Percentiles rank a stretch among this genome's conserved stretches.
Conservation (phyloP, 1,140 invertebrate species). For the Cydia strobilella region DNA sequence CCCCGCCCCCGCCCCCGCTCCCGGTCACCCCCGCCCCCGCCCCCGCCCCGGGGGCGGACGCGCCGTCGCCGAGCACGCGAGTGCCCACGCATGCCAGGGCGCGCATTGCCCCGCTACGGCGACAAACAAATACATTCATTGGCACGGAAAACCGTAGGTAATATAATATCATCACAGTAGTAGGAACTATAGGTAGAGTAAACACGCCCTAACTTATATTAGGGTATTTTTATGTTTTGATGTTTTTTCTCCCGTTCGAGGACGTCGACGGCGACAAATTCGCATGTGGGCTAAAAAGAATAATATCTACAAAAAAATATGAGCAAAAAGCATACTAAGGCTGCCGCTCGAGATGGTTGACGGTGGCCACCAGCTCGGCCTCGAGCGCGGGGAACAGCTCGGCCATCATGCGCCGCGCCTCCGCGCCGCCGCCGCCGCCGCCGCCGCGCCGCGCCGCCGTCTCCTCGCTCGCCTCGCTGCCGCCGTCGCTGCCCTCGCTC, state of each 20-base stretch:
- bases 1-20: constrained; percentile 85
- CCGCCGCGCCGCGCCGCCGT: constrained; percentile 82
- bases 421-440: constrained; percentile 84
- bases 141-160: too few species aligned
- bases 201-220: too few species aligned
- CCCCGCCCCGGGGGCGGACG: constrained; percentile 34
- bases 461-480: constrained; percentile 50
- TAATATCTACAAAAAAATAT: too few species aligned
- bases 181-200: too few species aligned
- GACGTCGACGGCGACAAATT: too few species aligned
- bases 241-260: too few species aligned
- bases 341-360: constrained; percentile 91
- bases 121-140: neutral
- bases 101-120: constrained; percentile 93
- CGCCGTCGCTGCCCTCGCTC: constrained; percentile 58
- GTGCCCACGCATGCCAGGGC: constrained; percentile 80
- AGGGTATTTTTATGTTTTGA: too few species aligned
- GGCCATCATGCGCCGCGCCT: constrained; percentile 91
- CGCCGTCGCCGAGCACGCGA: constrained; percentile 83
- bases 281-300: too few species aligned
- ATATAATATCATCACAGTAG: too few species aligned
- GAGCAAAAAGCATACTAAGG: constrained; percentile 86
- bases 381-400: constrained; percentile 93
- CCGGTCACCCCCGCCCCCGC: neutral
- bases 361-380: constrained; percentile 91